phyloP scores from a whole-genome alignment of 2,113 vertebrate species.

The Grus americana region DNA sequence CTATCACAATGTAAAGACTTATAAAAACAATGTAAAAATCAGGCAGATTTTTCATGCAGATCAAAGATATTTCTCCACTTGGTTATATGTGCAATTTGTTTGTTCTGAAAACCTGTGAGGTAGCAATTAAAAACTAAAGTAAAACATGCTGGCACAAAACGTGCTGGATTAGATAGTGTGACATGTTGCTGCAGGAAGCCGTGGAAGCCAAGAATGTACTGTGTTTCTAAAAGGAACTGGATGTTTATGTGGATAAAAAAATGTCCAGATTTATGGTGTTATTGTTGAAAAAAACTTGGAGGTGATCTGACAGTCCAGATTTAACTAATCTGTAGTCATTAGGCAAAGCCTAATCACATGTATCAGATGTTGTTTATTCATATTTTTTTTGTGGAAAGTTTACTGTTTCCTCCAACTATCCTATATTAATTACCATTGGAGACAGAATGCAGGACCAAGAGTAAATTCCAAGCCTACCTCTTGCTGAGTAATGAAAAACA shows the following conservation, averaged over 20 bases:
- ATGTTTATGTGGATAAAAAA: neutral
- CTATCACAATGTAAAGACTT: neutral
- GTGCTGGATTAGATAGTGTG: neutral
- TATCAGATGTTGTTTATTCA: neutral
- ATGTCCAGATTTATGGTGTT: neutral
- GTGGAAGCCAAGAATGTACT: neutral
- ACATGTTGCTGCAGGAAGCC: neutral
- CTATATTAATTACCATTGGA: neutral
- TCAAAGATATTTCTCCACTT: neutral
- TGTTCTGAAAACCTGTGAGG: neutral
- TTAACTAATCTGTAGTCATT: neutral
- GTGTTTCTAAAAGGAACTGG: neutral
- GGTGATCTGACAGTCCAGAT: neutral
- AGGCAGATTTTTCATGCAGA: neutral
- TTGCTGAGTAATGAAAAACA: neutral
- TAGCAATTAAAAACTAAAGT: neutral
- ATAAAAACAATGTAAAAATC: neutral
- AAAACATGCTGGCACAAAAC: neutral
- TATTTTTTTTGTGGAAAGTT: neutral
- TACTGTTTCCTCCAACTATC: neutral
- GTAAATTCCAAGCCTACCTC: neutral
- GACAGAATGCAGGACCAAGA: neutral
- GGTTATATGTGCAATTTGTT: neutral
- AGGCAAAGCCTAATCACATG: neutral
- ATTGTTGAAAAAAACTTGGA: neutral